These are phyloP conservation scores for Stratiolaelaps scimitus DNA, from an alignment of 1,140 invertebrate species.

Conservation along the genomic window DNA sequence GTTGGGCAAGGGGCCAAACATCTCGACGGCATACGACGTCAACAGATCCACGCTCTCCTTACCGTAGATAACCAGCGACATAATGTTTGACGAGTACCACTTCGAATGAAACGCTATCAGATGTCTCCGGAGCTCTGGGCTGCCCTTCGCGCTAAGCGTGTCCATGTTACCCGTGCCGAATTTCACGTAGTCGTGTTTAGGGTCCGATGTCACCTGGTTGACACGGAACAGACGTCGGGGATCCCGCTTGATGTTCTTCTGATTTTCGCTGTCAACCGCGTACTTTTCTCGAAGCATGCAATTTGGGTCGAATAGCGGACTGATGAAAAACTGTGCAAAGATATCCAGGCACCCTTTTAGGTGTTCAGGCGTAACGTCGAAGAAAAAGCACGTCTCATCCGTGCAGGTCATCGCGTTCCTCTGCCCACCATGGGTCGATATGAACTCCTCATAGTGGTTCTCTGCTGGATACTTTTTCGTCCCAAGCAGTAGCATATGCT, in stretches of 20 bases:
- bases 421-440: slow-evolving; percentile 59
- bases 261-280: slow-evolving; percentile 88
- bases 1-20: slow-evolving; percentile 67
- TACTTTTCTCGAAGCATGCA: slow-evolving; percentile 83
- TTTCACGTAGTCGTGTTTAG: slow-evolving; percentile 69
- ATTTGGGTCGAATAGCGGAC: slow-evolving; percentile 75
- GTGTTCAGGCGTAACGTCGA: slow-evolving; percentile 74
- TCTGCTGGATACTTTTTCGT: slow-evolving; percentile 42
- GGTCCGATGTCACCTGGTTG: slow-evolving; percentile 61
- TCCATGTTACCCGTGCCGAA: slow-evolving; percentile 65
- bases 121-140: slow-evolving; percentile 60
- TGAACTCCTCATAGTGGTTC: too few relatives aligned
- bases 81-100: slow-evolving; percentile 89
- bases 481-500: slow-evolving; percentile 50
- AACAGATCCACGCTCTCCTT: slow-evolving; percentile 78
- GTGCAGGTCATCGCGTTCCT: slow-evolving; percentile 76
- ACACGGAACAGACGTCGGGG: slow-evolving; percentile 73
- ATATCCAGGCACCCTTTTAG: slow-evolving; percentile 66
- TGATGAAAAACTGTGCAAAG: slow-evolving; percentile 89
- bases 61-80: slow-evolving; percentile 72
- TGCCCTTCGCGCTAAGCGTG: slow-evolving; percentile 61
- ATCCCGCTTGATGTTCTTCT: slow-evolving; percentile 81
- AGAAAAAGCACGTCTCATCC: slow-evolving; percentile 85
- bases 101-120: slow-evolving; percentile 75
- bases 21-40: slow-evolving; percentile 57